Evolutionary conservation across 2,888 invertebrate genomes (phyloP).

Genomic region (Cecidostiba fungosa): DNA sequence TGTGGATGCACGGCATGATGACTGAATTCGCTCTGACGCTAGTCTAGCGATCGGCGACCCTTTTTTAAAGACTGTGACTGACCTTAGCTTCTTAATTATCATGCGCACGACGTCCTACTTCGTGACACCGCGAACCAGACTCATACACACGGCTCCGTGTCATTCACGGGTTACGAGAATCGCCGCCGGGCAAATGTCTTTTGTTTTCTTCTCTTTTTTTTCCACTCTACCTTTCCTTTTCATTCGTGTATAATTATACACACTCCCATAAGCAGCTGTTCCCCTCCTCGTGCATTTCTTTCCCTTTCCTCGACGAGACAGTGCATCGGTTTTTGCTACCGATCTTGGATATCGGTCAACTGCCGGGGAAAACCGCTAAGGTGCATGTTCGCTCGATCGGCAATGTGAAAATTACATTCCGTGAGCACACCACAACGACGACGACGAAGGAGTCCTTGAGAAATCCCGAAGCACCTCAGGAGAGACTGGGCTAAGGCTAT

Average conservation of each 20-base stretch:
- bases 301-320: not conserved
- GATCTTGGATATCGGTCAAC: not conserved
- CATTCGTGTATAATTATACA: not conserved
- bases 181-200: slow-evolving; percentile 23
- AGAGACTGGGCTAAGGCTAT: slow-evolving; percentile 65
- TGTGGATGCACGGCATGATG: slow-evolving; percentile 64
- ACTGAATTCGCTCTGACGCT: slow-evolving; percentile 73
- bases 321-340: not conserved
- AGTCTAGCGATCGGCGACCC: slow-evolving; percentile 69
- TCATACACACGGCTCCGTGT: not conserved
- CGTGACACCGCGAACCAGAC: slow-evolving; percentile 31
- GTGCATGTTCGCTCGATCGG: not conserved
- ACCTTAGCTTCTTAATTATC: slow-evolving; percentile 76
- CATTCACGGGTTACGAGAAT: slow-evolving; percentile 19
- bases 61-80: slow-evolving; percentile 77
- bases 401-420: not conserved
- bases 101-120: slow-evolving; percentile 72
- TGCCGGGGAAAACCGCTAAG: not conserved
- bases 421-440: not conserved
- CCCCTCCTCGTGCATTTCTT: not conserved
- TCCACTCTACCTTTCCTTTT: not conserved
- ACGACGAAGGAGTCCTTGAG: slow-evolving; percentile 59
- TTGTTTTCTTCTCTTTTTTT: slow-evolving; percentile 2
- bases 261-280: not conserved
- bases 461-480: slow-evolving; percentile 59